phyloP scores from a whole-genome alignment of 2,797 vertebrate genomes.

The Heliangelus exortis region DNA sequence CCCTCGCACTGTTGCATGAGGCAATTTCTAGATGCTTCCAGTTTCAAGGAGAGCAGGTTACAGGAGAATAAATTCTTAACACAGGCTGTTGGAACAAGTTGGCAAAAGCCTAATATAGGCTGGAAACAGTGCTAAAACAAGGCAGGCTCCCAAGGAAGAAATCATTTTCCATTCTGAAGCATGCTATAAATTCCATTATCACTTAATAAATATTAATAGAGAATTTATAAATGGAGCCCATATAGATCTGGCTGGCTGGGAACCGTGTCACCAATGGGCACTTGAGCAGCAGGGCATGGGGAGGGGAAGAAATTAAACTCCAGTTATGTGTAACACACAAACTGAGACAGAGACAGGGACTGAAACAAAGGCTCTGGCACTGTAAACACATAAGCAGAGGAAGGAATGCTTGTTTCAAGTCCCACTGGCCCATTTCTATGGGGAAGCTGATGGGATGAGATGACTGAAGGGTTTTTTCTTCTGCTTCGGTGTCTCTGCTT shows the following conservation, averaged over 20 bases:
- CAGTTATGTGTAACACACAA: neutral
- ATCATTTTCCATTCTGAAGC: conserved; percentile 60
- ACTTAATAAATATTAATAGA: conserved; percentile 76
- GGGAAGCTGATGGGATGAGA: neutral
- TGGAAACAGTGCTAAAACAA: conserved; percentile 63
- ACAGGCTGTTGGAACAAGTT: conserved; percentile 18
- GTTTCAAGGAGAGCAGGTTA: conserved; percentile 38
- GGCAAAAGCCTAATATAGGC: conserved; percentile 52
- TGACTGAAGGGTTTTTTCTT: neutral
- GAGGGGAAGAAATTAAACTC: conserved; percentile 33
- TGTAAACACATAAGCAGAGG: neutral
- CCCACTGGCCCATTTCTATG: neutral
- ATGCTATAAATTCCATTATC: conserved; percentile 67
- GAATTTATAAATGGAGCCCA: conserved; percentile 61
- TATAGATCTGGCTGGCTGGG: conserved; percentile 30
- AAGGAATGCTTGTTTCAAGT: neutral
- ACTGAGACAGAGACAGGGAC: neutral
- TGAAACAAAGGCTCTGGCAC: neutral
- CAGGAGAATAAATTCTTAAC: conserved; percentile 9
- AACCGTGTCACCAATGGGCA: conserved; percentile 29
- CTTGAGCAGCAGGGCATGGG: neutral
- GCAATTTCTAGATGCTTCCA: conserved; percentile 45
- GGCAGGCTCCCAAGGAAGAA: conserved; percentile 24
- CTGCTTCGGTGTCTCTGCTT: neutral
- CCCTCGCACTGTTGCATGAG: conserved; percentile 1